phyloP scores from a whole-genome alignment of 2,797 vertebrate species.

The Dryobates pubescens region DNA sequence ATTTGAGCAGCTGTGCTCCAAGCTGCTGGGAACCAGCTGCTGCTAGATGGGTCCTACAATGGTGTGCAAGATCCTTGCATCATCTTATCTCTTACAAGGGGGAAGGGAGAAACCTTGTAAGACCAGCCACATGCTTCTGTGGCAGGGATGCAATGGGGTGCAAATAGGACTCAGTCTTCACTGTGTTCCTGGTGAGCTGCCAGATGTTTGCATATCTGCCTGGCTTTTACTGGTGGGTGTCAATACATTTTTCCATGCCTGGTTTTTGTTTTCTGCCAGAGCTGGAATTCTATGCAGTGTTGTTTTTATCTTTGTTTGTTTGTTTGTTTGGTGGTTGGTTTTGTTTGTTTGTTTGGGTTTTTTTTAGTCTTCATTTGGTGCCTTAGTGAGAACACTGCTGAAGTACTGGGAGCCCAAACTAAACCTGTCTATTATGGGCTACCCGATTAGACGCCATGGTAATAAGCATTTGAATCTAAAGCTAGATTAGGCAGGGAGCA shows the following conservation, averaged over 20 bases:
- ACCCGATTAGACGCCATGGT: constrained; percentile 34
- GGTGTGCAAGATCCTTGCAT: neutral
- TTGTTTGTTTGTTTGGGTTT: too few relatives aligned
- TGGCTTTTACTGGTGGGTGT: constrained; percentile 19
- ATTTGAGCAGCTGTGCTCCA: neutral
- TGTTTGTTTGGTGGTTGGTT: neutral
- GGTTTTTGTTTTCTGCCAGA: neutral
- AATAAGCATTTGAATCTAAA: constrained; percentile 63
- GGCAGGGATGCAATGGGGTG: neutral
- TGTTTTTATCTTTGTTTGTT: neutral
- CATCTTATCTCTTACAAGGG: neutral
- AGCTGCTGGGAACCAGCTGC: neutral
- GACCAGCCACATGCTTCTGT: neutral
- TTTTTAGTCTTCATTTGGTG: neutral
- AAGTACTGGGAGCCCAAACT: neutral
- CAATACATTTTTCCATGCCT: neutral
- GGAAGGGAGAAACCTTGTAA: neutral
- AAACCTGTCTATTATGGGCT: neutral
- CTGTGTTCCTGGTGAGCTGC: constrained; percentile 8
- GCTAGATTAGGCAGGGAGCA: constrained; percentile 53
- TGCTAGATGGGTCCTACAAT: neutral
- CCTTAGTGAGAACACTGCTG: neutral
- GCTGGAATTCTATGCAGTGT: neutral
- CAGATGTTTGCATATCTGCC: constrained; percentile 29
- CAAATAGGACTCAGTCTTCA: neutral